Evolutionary conservation across 2,797 vertebrate species (phyloP), one percentile per base, ranked within the genome.

Genomic region (Scolopax bukidnonensis): DNA sequence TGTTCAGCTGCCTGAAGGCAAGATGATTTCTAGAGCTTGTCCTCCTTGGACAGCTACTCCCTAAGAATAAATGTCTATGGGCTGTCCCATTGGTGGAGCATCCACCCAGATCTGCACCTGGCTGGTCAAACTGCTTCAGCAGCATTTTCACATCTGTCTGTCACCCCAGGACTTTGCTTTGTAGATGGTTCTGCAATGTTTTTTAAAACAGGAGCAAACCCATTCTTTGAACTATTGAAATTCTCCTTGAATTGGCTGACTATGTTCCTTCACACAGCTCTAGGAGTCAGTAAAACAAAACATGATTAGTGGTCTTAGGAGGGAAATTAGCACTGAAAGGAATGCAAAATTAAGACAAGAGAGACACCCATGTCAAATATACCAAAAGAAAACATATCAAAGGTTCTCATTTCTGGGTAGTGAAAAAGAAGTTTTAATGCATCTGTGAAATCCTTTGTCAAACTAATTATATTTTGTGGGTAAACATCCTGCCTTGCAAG

Each of bases 21-120:
- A 1, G 23, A 71, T 17, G 25, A 36, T 81, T 91, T 88, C n/a
- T 54, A 40, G 38, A 77, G n/a, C 6, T 28, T 75, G 6, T 54
- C 65, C 11, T 15, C 8, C 24, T 61, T 1, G 0, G 10, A 53
- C 10, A 64, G 48, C 43, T 43, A 15, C 9, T 78, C 19, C 5
- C 1, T 50, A 15, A 36, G 3, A 61, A 20, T 9, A 11, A 20
- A 18, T 1, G 0, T 30, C 36, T 60, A 1, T 36, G 33, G 18
- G 41, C 64, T 77, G 28, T 24, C 17, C n/a, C 56, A 12, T 5
- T 0, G 1, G 8, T 36, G 27, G 11, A 75, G 10, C 1, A 1
- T 61, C 36, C 24, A 4, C 5, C 9, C 24, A 24, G 0, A 2
- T 51, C 19, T 85, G 36, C 24, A 18, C 38, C 53, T 53, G 3